These are phyloP conservation scores for Sebastes wilsoni DNA, from an alignment of 2,797 vertebrate species.

Conservation along the genomic window DNA sequence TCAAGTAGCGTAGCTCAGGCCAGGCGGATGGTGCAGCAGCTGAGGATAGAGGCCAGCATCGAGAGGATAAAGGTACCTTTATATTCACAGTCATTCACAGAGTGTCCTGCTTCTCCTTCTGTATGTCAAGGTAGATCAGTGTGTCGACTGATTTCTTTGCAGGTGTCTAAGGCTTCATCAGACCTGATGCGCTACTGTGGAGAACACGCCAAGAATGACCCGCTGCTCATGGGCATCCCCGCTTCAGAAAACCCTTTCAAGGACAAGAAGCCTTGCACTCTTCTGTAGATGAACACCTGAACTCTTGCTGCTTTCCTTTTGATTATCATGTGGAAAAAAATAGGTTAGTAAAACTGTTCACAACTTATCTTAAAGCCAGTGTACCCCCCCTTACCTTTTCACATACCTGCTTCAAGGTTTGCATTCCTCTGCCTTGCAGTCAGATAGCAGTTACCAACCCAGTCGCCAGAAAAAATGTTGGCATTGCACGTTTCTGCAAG, in stretches of 20 bases:
- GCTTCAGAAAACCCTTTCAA: conserved; percentile 97
- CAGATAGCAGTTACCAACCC: neutral
- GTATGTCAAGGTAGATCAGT: neutral
- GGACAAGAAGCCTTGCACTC: conserved; percentile 94
- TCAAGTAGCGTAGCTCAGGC: conserved; percentile 89
- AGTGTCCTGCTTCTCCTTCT: neutral
- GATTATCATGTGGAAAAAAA: conserved; percentile 25
- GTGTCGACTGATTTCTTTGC: conserved; percentile 18
- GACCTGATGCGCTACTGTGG: conserved; percentile 95
- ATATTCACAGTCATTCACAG: neutral
- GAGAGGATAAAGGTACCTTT: conserved; percentile 92
- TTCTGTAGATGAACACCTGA: conserved; percentile 82
- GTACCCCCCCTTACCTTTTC: neutral
- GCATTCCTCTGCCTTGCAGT: conserved; percentile 7
- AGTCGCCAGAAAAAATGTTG: neutral
- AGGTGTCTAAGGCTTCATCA: conserved; percentile 94
- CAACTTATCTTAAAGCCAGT: conserved; percentile 60
- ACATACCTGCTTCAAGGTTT: conserved; percentile 17
- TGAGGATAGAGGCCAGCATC: conserved; percentile 90
- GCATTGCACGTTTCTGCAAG: neutral
- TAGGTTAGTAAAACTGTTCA: conserved; percentile 40
- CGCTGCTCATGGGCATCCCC: conserved; percentile 90
- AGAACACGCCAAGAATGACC: conserved; percentile 92
- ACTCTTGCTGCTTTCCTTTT: conserved; percentile 35
- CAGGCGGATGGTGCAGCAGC: conserved; percentile 89